Percentiles rank a stretch among this genome's conserved stretches.
phyloP scores from a whole-genome alignment of 2,888 invertebrate species.

The Hirtodrosophila duncani region DNA sequence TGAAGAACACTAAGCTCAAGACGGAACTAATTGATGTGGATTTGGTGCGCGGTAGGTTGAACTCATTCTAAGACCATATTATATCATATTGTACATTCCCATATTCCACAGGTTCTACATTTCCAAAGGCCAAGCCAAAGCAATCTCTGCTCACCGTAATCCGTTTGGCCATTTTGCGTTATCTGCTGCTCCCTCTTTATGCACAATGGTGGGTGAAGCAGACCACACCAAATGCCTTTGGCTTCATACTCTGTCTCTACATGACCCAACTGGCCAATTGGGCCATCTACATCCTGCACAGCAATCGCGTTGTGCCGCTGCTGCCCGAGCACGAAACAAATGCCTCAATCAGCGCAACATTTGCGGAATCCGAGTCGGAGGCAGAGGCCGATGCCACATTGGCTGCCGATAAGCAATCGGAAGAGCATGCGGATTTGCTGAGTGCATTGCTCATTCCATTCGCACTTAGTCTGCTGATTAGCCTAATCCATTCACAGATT shows the following conservation, averaged over 20 bases:
- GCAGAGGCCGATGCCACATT: constrained; percentile 8
- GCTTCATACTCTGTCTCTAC: constrained; percentile 88
- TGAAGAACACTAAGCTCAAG: constrained; percentile 88
- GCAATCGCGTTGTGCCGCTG: constrained; percentile 54
- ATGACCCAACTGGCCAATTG: constrained; percentile 82
- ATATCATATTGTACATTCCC: not conserved
- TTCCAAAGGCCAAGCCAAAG: constrained; percentile 96
- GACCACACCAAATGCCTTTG: constrained; percentile 87
- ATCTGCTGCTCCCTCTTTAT: constrained; percentile 90
- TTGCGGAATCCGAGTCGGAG: too few relatives aligned
- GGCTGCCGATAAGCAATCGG: constrained; percentile 20
- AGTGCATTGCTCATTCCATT: constrained; percentile 86
- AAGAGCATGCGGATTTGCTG: constrained; percentile 81
- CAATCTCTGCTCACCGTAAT: constrained; percentile 92
- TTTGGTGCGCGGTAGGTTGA: constrained; percentile 88
- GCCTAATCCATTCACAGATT: constrained; percentile 89
- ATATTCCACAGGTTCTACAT: constrained; percentile 95
- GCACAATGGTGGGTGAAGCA: constrained; percentile 94
- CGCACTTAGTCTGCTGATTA: constrained; percentile 85
- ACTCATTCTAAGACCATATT: not conserved
- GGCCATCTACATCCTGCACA: constrained; percentile 77
- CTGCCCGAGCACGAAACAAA: constrained; percentile 28
- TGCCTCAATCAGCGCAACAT: too few relatives aligned
- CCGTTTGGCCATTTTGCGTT: constrained; percentile 88
- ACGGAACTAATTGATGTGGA: constrained; percentile 97